Base-by-base conservation (phyloP, 53 echinoderm and acorn worm genomes). In the Luidia sarsii region DNA sequence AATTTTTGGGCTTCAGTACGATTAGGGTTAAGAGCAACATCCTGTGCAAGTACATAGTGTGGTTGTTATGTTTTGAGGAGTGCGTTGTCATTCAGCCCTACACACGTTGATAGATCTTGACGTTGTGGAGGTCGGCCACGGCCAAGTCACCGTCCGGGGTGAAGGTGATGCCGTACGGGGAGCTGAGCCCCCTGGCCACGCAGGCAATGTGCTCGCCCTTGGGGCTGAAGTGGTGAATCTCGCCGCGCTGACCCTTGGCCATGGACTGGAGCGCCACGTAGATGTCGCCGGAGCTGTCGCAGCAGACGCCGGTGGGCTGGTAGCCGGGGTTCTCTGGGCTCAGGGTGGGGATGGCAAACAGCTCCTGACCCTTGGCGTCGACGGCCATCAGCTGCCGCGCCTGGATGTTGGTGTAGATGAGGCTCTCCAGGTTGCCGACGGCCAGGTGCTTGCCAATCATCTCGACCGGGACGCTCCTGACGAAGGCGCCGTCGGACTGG, bases 141-240 rank as follows among this genome's bases (percentile, higher is more conserved):
- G 73, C 84, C 37, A 84, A 35, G 39, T 72, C 73, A 21, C 65
- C 65, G 19, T 71, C 84, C 0, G 77, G 77, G 18, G 77, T 77
- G 32, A 77, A 77, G 15, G 77, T 77, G 77, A 77, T 59, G 43
- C 77, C 77, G 4, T 32, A 61, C n/a, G 77, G 77, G 30, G 77
- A 45, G 62, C 45, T 77, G 2, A 77, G 59, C 27, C 77, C 77
- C 61, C 77, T 27, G 1, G 46, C 77, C 11, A 77, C 48, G 6
- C 77, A 77, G 21, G 77, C 77, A 48, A 77, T 77, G 33, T 77
- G 77, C 34, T 77, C 77, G 21, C 77, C 77, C 59, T 77, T 77
- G 33, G 77, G 77, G 16, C 77, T 61, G 60, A 77, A 77, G 62
- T 77, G 77, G 77, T 77, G 77, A 77, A 77, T 77, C 45, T 77